phyloP scores from a whole-genome alignment of 2,113 vertebrate genomes.

The rat (Rattus norvegicus) region GRCr8 NC_086022.1:54236501-54237000 shows the following conservation, averaged over 20 bases:
- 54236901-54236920: too few relatives aligned
- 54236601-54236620: not conserved
- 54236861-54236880: not conserved
- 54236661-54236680: not conserved
- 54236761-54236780: conserved; percentile 27
- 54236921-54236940: too few relatives aligned
- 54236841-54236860: conserved; percentile 10
- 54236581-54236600: not conserved
- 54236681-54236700: not conserved
- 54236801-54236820: not conserved
- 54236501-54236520: not conserved
- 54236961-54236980: not conserved
- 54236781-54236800: conserved; percentile 24
- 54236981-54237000: not conserved
- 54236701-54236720: not conserved
- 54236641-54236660: not conserved
- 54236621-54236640: not conserved
- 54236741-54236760: not conserved
- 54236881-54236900: not conserved
- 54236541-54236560: not conserved
- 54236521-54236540: not conserved
- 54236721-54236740: not conserved
- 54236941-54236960: not conserved
- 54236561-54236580: not conserved
- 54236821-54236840: conserved; percentile 9